Evolutionary conservation across 2,888 invertebrate genomes (phyloP), one percentile per base, ranked within the genome.

Genomic region (Hartigia nigra): DNA sequence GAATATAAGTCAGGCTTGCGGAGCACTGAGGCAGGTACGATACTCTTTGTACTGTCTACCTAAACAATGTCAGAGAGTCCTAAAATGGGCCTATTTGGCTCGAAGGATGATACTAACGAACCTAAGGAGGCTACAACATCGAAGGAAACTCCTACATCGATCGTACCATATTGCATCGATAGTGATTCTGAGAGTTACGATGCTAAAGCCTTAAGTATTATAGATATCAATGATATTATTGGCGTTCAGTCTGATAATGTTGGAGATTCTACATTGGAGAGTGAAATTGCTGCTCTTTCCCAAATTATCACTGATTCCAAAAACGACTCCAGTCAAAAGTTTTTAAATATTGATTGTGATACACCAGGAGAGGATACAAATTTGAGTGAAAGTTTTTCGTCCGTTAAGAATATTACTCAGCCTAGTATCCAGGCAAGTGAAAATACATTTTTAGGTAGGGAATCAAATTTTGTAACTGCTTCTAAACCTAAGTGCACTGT

Each of bases 221-320:
- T 89, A 88, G 89, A 89, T 81, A 89, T 89, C 75, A 89, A 89
- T 77, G 88, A 87, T 79, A 89, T 89, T 32, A 89, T 89, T 36
- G 88, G 89, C 31, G 87, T 89, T 31, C 88, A 89, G 34, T 76
- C 86, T 0, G 86, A 84, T 39, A 82, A 86, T 1, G 85, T 86
- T 2, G 83, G 83, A 12, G 91, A 91, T 72, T 90, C 88, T 31
- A 90, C 91, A 2, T 78, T 91, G 12, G 89, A 91, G 77, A 89
- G 91, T 80, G 87, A 91, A 83, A 88, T 92, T 75, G 89, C 88
- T 77, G 88, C 90, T 74, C 82, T 92, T 75, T 88, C 92, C 76
- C 86, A 89, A 79, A 88, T 92, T 74, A 90, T 90, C 74, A 88
- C 87, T 4, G 89, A 91, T 37, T 86, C 90, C 12, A 88, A 88